phyloP scores from a whole-genome alignment of 2,113 vertebrate species.

The Illadopsis cleaveri region DNA sequence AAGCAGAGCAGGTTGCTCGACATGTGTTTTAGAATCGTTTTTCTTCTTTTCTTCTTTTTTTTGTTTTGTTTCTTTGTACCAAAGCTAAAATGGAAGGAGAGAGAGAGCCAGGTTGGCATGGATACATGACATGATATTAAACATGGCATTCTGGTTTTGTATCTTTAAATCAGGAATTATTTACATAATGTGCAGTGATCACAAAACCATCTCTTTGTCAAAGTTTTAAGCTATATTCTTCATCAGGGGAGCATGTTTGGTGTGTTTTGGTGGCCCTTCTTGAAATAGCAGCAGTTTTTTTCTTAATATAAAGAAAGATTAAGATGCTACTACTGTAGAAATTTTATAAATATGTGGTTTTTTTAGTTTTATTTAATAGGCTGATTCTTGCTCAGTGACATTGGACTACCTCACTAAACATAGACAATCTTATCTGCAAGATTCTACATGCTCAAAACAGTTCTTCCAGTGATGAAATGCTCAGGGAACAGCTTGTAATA shows the following conservation, averaged over 20 bases:
- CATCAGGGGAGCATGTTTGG: neutral
- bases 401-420: neutral
- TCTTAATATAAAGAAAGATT: neutral
- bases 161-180: constrained; percentile 35
- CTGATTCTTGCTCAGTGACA: neutral
- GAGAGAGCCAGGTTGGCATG: constrained; percentile 57
- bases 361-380: neutral
- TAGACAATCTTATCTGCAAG: neutral
- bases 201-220: neutral
- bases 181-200: neutral
- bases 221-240: neutral
- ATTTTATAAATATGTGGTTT: neutral
- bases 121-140: constrained; percentile 60
- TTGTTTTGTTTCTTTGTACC: constrained; percentile 10
- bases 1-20: neutral
- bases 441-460: neutral
- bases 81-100: constrained; percentile 55
- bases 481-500: constrained; percentile 60
- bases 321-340: neutral
- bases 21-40: neutral
- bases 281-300: neutral
- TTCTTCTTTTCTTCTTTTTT: neutral
- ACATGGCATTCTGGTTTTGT: constrained; percentile 37
- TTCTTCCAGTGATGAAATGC: neutral
- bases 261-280: neutral